Percentiles rank a stretch among this genome's conserved stretches.
Conservation (phyloP, 2,888 invertebrate species). For the Zygothrica quintamaculata region DNA sequence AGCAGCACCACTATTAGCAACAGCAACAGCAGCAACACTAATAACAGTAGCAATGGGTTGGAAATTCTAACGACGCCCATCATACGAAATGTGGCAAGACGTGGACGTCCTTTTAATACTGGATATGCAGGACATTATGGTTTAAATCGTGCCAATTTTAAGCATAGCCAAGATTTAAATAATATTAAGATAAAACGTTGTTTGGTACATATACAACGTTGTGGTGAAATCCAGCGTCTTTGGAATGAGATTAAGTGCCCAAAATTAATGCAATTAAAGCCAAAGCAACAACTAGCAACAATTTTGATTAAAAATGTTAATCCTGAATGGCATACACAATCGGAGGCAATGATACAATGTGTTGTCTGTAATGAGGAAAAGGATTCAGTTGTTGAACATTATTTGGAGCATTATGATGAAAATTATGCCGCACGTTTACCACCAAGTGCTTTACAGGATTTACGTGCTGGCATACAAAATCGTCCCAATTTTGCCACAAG, state of each 20-base stretch:
- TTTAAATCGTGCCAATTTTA: slow-evolving; percentile 16
- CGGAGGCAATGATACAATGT: slow-evolving; percentile 63
- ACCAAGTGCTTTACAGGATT: slow-evolving; percentile 60
- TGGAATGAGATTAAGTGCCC: background rate
- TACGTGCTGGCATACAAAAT: slow-evolving; percentile 50
- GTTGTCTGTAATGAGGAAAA: slow-evolving; percentile 63
- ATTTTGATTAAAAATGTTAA: slow-evolving; percentile 63
- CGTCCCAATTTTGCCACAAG: slow-evolving; percentile 28
- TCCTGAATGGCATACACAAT: slow-evolving; percentile 77
- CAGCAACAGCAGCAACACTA: slow-evolving; percentile 67
- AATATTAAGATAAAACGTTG: background rate
- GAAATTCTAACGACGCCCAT: slow-evolving; percentile 12
- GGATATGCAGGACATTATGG: too few relatives aligned
- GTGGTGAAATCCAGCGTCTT: background rate
- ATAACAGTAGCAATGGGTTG: too few relatives aligned
- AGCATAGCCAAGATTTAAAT: background rate
- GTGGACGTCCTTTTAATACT: slow-evolving; percentile 28
- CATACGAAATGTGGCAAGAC: slow-evolving; percentile 49
- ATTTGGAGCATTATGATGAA: slow-evolving; percentile 73
- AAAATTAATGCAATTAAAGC: too few relatives aligned
- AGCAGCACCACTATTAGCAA: background rate
- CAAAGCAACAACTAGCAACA: too few relatives aligned
- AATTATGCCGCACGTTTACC: slow-evolving; percentile 77
- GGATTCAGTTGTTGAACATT: slow-evolving; percentile 61
- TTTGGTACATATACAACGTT: slow-evolving; percentile 7